Evolutionary conservation across 92 coral and sea anemone species (phyloP).

Genomic region (Siderastrea radians): DNA sequence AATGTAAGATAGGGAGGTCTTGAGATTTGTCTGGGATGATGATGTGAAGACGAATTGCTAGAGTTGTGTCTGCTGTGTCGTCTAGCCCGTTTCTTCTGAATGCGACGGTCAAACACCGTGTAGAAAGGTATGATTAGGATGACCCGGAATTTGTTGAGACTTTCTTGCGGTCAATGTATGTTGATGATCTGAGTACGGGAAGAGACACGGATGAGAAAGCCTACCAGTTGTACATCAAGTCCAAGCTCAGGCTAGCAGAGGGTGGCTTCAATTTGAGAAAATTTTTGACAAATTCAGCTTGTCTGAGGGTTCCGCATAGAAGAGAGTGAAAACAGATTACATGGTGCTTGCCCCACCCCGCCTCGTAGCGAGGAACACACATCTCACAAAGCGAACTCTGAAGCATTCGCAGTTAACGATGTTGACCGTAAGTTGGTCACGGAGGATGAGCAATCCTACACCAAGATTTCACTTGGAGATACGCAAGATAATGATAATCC

Average conservation of each 20-base stretch:
- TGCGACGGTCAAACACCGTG: constrained; percentile 54
- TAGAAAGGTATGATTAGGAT: constrained; percentile 27
- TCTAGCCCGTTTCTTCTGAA: constrained; percentile 54
- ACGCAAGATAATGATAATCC: not conserved
- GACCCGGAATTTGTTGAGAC: constrained; percentile 58
- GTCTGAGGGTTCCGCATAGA: constrained; percentile 43
- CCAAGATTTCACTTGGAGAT: constrained; percentile 17
- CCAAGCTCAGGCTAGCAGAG: constrained; percentile 52
- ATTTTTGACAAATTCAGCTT: constrained; percentile 55
- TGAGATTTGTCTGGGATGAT: constrained; percentile 48
- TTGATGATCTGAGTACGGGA: constrained; percentile 59
- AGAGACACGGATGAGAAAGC: constrained; percentile 36
- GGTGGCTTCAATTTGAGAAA: constrained; percentile 72
- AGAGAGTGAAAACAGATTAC: constrained; percentile 47
- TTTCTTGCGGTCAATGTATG: constrained; percentile 45
- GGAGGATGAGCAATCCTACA: constrained; percentile 29
- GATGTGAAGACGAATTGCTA: constrained; percentile 45
- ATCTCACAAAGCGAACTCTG: constrained; percentile 7
- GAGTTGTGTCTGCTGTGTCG: constrained; percentile 72
- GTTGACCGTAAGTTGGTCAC: not conserved
- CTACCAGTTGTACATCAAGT: constrained; percentile 38
- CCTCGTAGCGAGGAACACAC: not conserved
- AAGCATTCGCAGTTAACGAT: not conserved
- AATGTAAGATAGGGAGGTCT: constrained; percentile 53
- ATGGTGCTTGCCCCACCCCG: not conserved